A percentile compares a stretch with the other conserved stretches of the same genome.
These are phyloP conservation scores for Yponomeuta cagnagella DNA, from an alignment of 2,888 invertebrate species.

Conservation along the genomic window DNA sequence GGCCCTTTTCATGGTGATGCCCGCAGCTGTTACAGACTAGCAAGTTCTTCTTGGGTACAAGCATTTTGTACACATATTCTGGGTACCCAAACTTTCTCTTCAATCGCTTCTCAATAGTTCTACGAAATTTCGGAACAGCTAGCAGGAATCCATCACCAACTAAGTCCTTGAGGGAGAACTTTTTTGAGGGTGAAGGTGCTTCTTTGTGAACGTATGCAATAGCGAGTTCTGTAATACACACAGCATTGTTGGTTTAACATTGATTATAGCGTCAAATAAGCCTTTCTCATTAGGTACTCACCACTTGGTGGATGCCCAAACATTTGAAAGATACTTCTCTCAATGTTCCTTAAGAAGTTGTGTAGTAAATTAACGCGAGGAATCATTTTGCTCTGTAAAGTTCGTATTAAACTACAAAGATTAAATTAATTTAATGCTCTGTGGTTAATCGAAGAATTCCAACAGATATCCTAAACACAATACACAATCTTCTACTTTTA, in stretches of 20 bases:
- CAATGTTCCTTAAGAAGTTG: slow-evolving; percentile 43
- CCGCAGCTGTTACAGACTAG: slow-evolving; percentile 89
- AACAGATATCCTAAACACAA: too few species aligned
- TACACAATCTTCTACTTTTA: too few species aligned
- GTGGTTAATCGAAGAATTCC: too few species aligned
- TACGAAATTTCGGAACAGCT: slow-evolving; percentile 87
- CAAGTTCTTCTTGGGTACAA: slow-evolving; percentile 83
- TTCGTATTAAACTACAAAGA: too few species aligned
- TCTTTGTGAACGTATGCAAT: slow-evolving; percentile 45
- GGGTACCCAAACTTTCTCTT: slow-evolving; percentile 84
- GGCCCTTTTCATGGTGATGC: slow-evolving; percentile 84
- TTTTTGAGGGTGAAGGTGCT: slow-evolving; percentile 30
- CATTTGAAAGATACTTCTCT: slow-evolving; percentile 45
- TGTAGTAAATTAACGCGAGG: slow-evolving; percentile 40
- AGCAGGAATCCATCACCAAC: slow-evolving; percentile 85
- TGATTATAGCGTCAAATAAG: too few species aligned
- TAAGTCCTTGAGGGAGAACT: slow-evolving; percentile 77
- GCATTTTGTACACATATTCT: slow-evolving; percentile 80
- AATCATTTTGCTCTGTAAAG: slow-evolving; percentile 34
- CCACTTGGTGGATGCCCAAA: slow-evolving; percentile 60
- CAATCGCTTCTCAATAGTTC: slow-evolving; percentile 83
- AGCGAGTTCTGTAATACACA: slow-evolving; percentile 47
- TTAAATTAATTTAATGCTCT: too few species aligned
- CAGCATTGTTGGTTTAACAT: neutral
- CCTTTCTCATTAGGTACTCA: slow-evolving; percentile 23